Base-by-base conservation (phyloP, 2,888 invertebrate genomes). In the Saturnia pavonia region DNA sequence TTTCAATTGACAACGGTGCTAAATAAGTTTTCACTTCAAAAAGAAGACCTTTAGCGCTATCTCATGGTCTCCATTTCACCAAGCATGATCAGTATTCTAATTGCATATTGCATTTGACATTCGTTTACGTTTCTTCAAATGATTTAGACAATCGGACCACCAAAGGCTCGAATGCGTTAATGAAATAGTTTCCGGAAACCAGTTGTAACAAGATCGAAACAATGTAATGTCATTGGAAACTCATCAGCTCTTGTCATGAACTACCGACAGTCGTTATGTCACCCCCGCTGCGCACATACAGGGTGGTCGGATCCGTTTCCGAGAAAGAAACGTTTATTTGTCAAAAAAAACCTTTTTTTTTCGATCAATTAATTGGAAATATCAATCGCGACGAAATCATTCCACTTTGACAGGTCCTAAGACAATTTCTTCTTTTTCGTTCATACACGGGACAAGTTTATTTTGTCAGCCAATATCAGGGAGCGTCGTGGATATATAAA, bases 371-470 rank as follows among this genome's bases (percentile, higher is more conserved):
- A 91, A 91, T 89, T 89, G 87, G 76, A 83, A 65, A 65, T 85
- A 86, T 88, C 86, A 78, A 85, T 89, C 82, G 86, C 88, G 86
- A 91, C 88, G 87, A 89, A 91, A 90, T 90, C 88, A 89, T 91
- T 91, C 86, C 82, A 76, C 84, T 82, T 85, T 91, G 91, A 91
- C 92, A 89, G 89, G 79, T 85, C 79, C 86, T 65, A 40, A 65
- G 65, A 65, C 65, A 19, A 65, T 65, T 16, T 40, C 40, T 40
- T 40, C 65, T 34, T 65, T 65, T 65, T 69, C 19, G 22, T 69
- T 65, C 65, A 65, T 65, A 65, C 19, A 22, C 40, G 19, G n/a
- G 19, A 40, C 65, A 65, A 65, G 11, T 34, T 40, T 40, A n/a
- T 8, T 8, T 7, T 40, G 9, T 34, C 65, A 11, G 16, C 40